Evolutionary conservation across 2,797 vertebrate species (phyloP).

Genomic region (Crypturellus tataupa): DNA sequence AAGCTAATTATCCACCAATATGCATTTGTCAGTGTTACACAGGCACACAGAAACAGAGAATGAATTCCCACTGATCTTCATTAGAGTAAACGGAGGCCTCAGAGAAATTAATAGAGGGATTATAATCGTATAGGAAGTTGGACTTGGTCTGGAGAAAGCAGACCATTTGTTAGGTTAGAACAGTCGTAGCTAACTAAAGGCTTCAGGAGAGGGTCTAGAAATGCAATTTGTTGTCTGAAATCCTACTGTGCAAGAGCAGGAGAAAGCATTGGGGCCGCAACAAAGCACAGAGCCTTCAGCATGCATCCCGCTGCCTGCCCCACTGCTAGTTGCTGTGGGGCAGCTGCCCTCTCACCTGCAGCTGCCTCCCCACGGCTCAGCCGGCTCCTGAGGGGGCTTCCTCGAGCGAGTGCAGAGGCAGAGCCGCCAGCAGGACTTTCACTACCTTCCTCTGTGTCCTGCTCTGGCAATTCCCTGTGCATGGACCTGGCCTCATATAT

Average conservation of each 20-base stretch:
- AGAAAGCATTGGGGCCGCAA: not conserved
- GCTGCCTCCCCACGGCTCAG: not conserved
- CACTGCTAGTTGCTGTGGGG: not conserved
- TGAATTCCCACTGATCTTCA: not conserved
- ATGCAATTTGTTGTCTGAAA: not conserved
- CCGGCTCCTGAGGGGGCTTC: not conserved
- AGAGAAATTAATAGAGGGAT: not conserved
- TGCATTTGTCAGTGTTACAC: constrained; percentile 23
- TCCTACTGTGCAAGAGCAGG: not conserved
- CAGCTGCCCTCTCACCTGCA: not conserved
- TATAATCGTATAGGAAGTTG: constrained; percentile 5
- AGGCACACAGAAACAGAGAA: constrained; percentile 10
- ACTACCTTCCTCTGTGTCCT: not conserved
- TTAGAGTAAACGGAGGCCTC: not conserved
- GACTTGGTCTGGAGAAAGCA: not conserved
- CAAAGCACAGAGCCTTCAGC: not conserved
- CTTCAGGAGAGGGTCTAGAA: not conserved
- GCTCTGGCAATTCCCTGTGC: not conserved
- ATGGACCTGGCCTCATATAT: not conserved
- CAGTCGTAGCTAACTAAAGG: not conserved
- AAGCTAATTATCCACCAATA: not conserved
- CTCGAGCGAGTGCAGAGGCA: not conserved
- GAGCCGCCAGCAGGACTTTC: not conserved
- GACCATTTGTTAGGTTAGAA: not conserved
- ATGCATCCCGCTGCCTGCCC: accelerated